phyloP scores from a whole-genome alignment of 53 echinoderm and acorn worm species.

The Glandiceps talaboti region DNA sequence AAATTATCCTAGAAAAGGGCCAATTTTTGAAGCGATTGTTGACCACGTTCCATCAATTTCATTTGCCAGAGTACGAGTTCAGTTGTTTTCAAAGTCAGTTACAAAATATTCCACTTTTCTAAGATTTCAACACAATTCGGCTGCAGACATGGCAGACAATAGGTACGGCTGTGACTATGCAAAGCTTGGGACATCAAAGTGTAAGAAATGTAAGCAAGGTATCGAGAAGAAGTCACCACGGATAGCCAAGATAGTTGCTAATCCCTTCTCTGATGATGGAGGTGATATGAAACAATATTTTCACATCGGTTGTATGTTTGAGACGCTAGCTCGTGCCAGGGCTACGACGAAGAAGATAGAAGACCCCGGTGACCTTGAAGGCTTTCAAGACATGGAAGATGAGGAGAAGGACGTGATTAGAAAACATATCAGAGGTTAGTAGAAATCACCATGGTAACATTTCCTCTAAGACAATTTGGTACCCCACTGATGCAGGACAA shows the following conservation, averaged over 20 bases:
- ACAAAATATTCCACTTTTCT: no score
- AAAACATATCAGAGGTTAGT: constrained; percentile 70
- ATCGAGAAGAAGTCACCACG: constrained; percentile 82
- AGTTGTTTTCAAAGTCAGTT: no score
- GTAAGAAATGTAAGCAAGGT: constrained; percentile 89
- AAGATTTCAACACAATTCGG: background rate
- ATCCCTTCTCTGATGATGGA: constrained; percentile 89
- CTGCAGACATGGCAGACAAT: constrained; percentile 57
- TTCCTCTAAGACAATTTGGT: no score
- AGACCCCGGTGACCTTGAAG: constrained; percentile 69
- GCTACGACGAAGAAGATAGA: constrained; percentile 95
- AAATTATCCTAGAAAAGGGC: no score
- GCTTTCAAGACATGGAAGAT: constrained; percentile 78
- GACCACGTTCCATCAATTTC: no score
- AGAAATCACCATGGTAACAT: no score
- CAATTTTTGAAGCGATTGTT: no score
- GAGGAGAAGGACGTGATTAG: constrained; percentile 67
- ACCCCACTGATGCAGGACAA: no score
- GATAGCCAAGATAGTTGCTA: constrained; percentile 75
- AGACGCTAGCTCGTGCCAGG: constrained; percentile 59
- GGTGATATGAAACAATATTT: constrained; percentile 91
- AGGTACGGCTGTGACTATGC: constrained; percentile 78
- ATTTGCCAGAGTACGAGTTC: no score
- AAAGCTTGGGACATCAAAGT: constrained; percentile 82
- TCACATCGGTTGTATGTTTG: constrained; percentile 82